phyloP scores from a whole-genome alignment of 92 coral and sea anemone genomes.

The Blastomussa wellsi region DNA sequence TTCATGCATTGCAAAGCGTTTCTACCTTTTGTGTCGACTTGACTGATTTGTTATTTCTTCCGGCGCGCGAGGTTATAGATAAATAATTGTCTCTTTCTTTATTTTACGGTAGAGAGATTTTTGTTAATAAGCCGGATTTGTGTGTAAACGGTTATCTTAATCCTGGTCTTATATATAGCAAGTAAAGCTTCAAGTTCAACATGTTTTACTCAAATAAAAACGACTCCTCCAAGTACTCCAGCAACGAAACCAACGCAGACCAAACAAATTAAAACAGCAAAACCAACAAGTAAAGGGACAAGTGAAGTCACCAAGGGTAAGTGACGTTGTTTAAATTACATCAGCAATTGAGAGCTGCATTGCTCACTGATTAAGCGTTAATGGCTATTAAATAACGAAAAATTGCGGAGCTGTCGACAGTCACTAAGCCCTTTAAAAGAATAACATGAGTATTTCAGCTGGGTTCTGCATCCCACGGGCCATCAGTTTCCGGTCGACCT shows the following conservation, averaged over 20 bases:
- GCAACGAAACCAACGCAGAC: not conserved
- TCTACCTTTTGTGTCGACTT: not conserved
- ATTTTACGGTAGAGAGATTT: not conserved
- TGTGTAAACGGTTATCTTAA: not conserved
- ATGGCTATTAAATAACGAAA: not conserved
- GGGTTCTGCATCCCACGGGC: too few species aligned
- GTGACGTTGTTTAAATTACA: not conserved
- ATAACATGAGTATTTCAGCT: not conserved
- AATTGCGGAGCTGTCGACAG: too few species aligned
- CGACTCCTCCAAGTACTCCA: not conserved
- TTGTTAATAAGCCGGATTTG: too few species aligned
- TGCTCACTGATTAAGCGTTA: not conserved
- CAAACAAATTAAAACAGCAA: not conserved
- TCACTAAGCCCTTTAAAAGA: not conserved
- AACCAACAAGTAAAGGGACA: slow-evolving; percentile 6
- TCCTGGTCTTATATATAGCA: not conserved
- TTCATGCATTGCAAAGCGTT: not conserved
- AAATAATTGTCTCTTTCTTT: not conserved
- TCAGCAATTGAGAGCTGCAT: not conserved
- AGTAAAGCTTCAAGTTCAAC: slow-evolving; percentile 18
- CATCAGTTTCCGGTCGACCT: too few species aligned
- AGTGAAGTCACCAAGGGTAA: slow-evolving; percentile 10
- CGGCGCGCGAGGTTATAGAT: not conserved
- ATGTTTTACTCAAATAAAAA: not conserved
- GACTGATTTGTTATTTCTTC: not conserved